Evolutionary conservation across 1,140 invertebrate species (phyloP).

Genomic region (Dolichoris vasculosae): DNA sequence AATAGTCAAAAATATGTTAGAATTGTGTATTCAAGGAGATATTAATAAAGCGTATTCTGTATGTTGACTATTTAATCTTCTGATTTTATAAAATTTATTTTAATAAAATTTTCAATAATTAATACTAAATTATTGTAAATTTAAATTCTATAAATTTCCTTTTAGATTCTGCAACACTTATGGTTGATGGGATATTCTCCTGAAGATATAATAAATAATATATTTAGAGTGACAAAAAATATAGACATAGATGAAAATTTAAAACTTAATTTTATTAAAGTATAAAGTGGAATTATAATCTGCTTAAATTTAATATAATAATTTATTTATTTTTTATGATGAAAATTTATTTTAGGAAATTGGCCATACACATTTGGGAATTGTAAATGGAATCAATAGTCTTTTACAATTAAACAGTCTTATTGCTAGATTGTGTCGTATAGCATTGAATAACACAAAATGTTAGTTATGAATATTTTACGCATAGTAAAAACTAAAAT

Average conservation of each 20-base stretch:
- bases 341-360: slow-evolving; percentile 84
- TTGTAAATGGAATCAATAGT: slow-evolving; percentile 91
- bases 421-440: slow-evolving; percentile 86
- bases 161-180: slow-evolving; percentile 86
- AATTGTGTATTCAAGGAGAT: slow-evolving; percentile 86
- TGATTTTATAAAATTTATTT: not conserved
- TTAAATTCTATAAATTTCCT: slow-evolving; percentile 20
- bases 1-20: slow-evolving; percentile 93
- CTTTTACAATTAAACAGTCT: slow-evolving; percentile 93
- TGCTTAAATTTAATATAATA: slow-evolving; percentile 2
- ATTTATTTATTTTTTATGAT: slow-evolving; percentile 46
- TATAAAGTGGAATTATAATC: slow-evolving; percentile 62
- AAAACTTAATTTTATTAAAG: slow-evolving; percentile 91
- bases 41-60: slow-evolving; percentile 92
- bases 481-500: not conserved
- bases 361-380: slow-evolving; percentile 91
- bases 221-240: slow-evolving; percentile 95
- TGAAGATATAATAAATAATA: slow-evolving; percentile 96
- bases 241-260: slow-evolving; percentile 86
- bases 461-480: too few species aligned
- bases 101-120: not conserved
- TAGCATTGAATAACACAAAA: slow-evolving; percentile 55
- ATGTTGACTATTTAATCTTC: slow-evolving; percentile 36
- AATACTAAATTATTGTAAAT: not conserved
- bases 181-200: slow-evolving; percentile 96